A percentile compares a stretch with the other conserved stretches of the same genome.
Evolutionary conservation across 2,888 invertebrate species (phyloP).

Genomic region (Erebia ligea): DNA sequence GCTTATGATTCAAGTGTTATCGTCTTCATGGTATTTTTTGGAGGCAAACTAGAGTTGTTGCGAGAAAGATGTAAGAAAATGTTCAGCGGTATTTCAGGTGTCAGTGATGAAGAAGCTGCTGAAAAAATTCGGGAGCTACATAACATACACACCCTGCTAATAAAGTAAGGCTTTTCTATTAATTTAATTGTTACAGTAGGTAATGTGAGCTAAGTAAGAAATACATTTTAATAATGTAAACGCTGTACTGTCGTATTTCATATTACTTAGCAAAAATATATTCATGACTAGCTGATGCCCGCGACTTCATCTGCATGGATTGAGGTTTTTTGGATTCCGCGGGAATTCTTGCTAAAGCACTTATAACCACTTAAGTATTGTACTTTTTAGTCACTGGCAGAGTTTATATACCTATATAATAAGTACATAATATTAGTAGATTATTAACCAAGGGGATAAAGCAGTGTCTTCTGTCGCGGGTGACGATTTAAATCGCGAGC

Average conservation of each 20-base stretch:
- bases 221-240: background rate
- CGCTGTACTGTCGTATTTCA: too few relatives aligned
- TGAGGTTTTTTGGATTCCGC: too few relatives aligned
- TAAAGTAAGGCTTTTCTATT: constrained; percentile 59
- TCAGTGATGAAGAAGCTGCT: constrained; percentile 48
- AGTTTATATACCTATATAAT: too few relatives aligned
- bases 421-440: too few relatives aligned
- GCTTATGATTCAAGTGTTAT: constrained; percentile 63
- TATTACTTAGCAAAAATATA: background rate
- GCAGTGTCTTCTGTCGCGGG: too few relatives aligned
- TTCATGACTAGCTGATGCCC: too few relatives aligned
- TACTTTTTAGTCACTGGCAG: too few relatives aligned
- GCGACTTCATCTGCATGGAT: too few relatives aligned
- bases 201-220: background rate
- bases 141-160: constrained; percentile 53
- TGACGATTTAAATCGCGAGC: too few relatives aligned
- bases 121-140: constrained; percentile 57
- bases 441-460: too few relatives aligned
- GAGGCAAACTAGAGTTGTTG: constrained; percentile 66
- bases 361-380: too few relatives aligned
- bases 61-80: constrained; percentile 64
- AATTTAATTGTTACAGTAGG: background rate
- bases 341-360: too few relatives aligned
- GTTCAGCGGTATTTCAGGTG: constrained; percentile 45
- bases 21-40: constrained; percentile 68